Conservation (phyloP, 2,888 invertebrate species). For the Lasioglossum leucozonium region DNA sequence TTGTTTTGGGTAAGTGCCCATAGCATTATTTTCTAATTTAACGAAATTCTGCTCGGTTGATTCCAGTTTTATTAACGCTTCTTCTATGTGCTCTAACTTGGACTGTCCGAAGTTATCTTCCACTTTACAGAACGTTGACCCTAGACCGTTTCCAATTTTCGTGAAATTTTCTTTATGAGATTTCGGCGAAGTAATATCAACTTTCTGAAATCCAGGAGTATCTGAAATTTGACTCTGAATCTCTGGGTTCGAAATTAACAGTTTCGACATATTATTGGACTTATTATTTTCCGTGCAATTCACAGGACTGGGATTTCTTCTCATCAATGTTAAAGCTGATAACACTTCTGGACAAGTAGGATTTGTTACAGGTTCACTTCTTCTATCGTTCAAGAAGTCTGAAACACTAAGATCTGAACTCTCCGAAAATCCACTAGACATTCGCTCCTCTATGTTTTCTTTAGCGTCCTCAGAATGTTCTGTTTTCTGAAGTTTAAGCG, state of each 20-base stretch:
- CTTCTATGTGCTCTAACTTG: conserved; percentile 73
- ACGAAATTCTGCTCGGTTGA: conserved; percentile 76
- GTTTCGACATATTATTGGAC: conserved; percentile 71
- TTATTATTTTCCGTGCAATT: conserved; percentile 62
- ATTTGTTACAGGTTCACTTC: conserved; percentile 67
- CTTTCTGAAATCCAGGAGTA: conserved; percentile 80
- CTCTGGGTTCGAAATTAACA: conserved; percentile 79
- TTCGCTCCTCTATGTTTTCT: conserved; percentile 77
- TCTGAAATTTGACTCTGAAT: conserved; percentile 80
- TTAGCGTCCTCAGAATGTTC: conserved; percentile 74
- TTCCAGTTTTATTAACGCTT: conserved; percentile 79
- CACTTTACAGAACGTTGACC: conserved; percentile 71
- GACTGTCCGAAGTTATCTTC: conserved; percentile 71
- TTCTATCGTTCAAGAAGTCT: conserved; percentile 77
- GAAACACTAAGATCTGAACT: conserved; percentile 78
- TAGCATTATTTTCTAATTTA: conserved; percentile 73
- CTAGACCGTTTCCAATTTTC: conserved; percentile 69
- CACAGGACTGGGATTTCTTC: conserved; percentile 75
- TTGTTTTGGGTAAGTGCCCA: conserved; percentile 71
- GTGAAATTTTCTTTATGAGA: conserved; percentile 65
- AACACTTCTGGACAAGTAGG: conserved; percentile 81
- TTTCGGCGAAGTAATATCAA: conserved; percentile 75
- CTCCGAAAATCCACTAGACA: conserved; percentile 78
- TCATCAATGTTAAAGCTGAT: conserved; percentile 81
- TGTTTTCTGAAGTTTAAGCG: conserved; percentile 75